Evolutionary conservation across 2,888 invertebrate species (phyloP).

Genomic region (Luperina nickerlii): DNA sequence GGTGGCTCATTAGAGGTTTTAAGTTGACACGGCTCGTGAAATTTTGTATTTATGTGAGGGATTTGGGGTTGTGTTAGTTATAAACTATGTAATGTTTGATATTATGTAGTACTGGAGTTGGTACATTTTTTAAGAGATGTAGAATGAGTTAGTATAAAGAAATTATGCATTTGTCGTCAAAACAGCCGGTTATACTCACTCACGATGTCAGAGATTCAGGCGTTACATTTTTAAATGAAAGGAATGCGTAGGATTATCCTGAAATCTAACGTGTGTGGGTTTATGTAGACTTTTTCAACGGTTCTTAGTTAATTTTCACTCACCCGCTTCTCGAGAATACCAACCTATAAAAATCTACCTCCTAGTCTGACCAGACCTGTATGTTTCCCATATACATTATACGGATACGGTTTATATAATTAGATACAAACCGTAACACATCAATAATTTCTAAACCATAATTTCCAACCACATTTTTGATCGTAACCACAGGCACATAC

Average conservation of each 20-base stretch:
- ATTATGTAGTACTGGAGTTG: background rate
- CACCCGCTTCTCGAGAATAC: background rate
- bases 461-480: constrained; percentile 39
- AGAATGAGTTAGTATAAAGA: background rate
- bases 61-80: constrained; percentile 1
- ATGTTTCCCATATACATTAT: background rate
- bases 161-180: background rate
- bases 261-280: background rate
- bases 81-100: background rate
- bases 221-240: background rate
- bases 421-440: background rate
- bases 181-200: background rate
- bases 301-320: too few species aligned
- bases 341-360: background rate
- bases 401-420: background rate
- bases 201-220: background rate
- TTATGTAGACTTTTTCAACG: background rate
- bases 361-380: too few species aligned
- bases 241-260: background rate
- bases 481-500: constrained; percentile 36
- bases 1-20: constrained; percentile 65
- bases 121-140: background rate
- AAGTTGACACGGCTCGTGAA: constrained; percentile 36
- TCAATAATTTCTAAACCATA: constrained; percentile 24
- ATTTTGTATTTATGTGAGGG: constrained; percentile 25